phyloP scores from a whole-genome alignment of 2,113 vertebrate genomes.

The Crotalus helleri region DNA sequence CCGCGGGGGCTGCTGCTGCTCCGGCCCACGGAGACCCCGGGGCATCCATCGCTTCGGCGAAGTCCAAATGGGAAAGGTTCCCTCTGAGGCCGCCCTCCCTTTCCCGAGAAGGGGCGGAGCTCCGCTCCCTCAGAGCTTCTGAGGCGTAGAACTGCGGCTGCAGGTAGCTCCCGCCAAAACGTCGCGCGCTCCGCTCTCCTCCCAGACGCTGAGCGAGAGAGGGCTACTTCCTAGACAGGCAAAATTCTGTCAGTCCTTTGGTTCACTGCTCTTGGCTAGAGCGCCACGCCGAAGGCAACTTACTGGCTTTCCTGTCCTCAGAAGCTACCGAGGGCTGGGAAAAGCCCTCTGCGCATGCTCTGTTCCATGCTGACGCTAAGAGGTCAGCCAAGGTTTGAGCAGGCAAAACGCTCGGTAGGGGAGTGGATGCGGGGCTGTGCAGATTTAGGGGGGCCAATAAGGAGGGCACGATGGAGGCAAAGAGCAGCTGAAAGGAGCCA shows the following conservation, averaged over 20 bases:
- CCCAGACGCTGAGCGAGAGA: not conserved
- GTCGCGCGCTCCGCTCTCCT: not conserved
- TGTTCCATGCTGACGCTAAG: too few relatives aligned
- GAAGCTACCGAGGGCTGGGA: too few relatives aligned
- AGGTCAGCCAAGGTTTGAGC: too few relatives aligned
- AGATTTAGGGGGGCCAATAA: too few relatives aligned
- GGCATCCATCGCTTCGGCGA: not conserved
- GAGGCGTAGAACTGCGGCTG: not conserved
- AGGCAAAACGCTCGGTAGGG: too few relatives aligned
- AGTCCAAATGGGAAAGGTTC: accelerated
- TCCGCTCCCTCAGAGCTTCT: not conserved
- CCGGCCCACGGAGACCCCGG: not conserved
- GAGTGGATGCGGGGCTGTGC: too few relatives aligned
- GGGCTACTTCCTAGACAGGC: not conserved
- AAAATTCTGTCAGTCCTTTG: accelerated
- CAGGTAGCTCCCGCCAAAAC: not conserved
- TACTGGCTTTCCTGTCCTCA: too few relatives aligned
- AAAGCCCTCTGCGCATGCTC: too few relatives aligned
- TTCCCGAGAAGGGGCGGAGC: not conserved
- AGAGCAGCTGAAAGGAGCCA: too few relatives aligned
- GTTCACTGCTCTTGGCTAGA: not conserved
- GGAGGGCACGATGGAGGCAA: too few relatives aligned
- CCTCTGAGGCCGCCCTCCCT: not conserved
- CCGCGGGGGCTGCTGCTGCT: too few relatives aligned
- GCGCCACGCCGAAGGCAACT: too few relatives aligned